These are phyloP conservation scores for Acropternis orthonyx DNA, from an alignment of 2,797 vertebrate species.

Conservation along the genomic window DNA sequence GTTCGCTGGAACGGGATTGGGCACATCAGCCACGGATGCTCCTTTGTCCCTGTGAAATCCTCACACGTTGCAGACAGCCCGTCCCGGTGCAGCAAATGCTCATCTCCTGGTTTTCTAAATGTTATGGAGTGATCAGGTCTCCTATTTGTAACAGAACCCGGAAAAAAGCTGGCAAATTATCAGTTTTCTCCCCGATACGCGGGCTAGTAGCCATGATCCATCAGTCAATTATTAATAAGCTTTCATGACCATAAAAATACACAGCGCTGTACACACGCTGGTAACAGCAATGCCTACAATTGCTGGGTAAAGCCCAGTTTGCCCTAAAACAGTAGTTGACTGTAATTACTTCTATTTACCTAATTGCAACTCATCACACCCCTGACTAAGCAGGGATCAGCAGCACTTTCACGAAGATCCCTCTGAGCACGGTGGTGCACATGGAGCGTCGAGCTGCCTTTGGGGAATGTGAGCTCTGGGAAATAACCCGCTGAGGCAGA, in stretches of 20 bases:
- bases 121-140: neutral
- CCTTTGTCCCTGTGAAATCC: neutral
- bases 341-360: neutral
- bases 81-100: neutral
- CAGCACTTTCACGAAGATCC: neutral
- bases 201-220: neutral
- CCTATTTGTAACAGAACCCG: neutral
- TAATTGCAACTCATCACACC: neutral
- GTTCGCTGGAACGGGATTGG: fast-evolving
- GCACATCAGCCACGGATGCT: neutral
- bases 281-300: neutral
- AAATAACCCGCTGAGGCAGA: neutral
- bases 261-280: neutral
- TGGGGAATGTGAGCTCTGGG: neutral
- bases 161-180: neutral
- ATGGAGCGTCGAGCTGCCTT: fast-evolving
- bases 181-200: neutral
- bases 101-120: neutral
- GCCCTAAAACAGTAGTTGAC: neutral
- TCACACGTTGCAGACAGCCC: neutral
- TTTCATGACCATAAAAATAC: neutral
- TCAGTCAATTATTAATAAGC: neutral
- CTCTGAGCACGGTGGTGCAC: neutral
- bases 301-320: neutral
- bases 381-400: neutral